A percentile compares a stretch with the other conserved stretches of the same genome.
These are phyloP conservation scores for Eulemur rufifrons DNA, from an alignment of 2,113 vertebrate species.

Conservation along the genomic window DNA sequence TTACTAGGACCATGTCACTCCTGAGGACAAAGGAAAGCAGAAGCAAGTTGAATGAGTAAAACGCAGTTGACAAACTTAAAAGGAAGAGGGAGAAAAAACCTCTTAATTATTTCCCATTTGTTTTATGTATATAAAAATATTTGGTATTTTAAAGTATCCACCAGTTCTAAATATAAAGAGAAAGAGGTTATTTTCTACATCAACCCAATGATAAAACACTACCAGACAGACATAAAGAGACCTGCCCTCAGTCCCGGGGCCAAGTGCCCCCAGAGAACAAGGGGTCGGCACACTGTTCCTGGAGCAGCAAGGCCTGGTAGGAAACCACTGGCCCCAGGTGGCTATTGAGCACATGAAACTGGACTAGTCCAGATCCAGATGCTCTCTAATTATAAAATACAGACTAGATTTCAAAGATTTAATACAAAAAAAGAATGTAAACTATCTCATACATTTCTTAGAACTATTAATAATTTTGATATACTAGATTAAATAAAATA, in stretches of 20 bases:
- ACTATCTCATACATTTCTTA: not conserved
- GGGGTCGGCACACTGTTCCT: not conserved
- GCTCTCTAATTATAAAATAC: not conserved
- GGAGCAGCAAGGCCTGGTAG: not conserved
- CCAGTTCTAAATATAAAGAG: not conserved
- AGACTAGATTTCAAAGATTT: not conserved
- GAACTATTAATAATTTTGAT: not conserved
- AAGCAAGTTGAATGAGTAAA: not conserved
- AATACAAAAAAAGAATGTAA: not conserved
- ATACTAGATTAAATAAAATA: not conserved
- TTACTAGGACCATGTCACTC: not conserved
- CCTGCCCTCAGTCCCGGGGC: not conserved
- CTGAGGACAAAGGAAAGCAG: not conserved
- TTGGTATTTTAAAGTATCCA: not conserved
- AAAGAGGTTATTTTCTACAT: not conserved
- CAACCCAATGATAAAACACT: not conserved
- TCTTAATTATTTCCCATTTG: not conserved
- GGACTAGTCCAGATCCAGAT: not conserved
- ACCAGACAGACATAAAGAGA: not conserved
- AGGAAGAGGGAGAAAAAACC: not conserved
- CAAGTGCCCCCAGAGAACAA: accelerated
- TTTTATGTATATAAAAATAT: not conserved
- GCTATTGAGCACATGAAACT: not conserved
- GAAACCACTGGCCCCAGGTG: accelerated
- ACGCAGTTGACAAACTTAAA: not conserved